Conservation (phyloP, 2,888 invertebrate genomes). For the Nephrocerus scutellatus region DNA sequence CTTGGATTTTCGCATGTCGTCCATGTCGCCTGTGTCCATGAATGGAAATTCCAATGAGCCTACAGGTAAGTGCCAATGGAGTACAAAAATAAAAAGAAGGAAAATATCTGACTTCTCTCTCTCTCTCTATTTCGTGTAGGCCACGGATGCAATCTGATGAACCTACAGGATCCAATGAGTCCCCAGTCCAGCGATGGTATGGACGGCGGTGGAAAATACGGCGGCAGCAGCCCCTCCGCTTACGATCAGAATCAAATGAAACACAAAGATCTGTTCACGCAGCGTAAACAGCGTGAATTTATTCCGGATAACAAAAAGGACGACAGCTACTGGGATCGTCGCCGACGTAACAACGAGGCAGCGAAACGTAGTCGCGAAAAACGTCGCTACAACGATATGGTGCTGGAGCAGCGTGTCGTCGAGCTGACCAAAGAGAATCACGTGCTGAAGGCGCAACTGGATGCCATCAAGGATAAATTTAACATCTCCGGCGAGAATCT, state of each 20-base stretch:
- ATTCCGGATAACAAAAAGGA: slow-evolving; percentile 96
- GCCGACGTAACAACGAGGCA: slow-evolving; percentile 93
- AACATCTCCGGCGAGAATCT: slow-evolving; percentile 82
- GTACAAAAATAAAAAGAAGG: neutral
- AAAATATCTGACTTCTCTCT: no score
- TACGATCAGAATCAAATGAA: slow-evolving; percentile 46
- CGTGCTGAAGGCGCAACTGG: slow-evolving; percentile 84
- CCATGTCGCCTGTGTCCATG: slow-evolving; percentile 49
- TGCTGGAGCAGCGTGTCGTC: slow-evolving; percentile 86
- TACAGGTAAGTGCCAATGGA: slow-evolving; percentile 32
- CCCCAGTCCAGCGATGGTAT: slow-evolving; percentile 50
- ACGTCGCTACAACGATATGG: slow-evolving; percentile 92
- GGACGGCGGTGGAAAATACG: slow-evolving; percentile 36
- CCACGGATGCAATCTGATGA: slow-evolving; percentile 18
- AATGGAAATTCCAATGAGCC: slow-evolving; percentile 42
- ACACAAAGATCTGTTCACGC: slow-evolving; percentile 78
- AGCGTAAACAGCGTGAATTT: slow-evolving; percentile 91
- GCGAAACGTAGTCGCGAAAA: slow-evolving; percentile 96
- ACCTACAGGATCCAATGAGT: slow-evolving; percentile 42
- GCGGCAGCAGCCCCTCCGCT: slow-evolving; percentile 22
- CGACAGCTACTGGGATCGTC: slow-evolving; percentile 94
- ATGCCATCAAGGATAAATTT: slow-evolving; percentile 87
- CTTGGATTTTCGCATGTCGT: slow-evolving; percentile 30
- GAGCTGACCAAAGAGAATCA: slow-evolving; percentile 94
- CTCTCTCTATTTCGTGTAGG: no score